phyloP scores from a whole-genome alignment of 2,888 invertebrate genomes.

The Linnaemya tessellans region DNA sequence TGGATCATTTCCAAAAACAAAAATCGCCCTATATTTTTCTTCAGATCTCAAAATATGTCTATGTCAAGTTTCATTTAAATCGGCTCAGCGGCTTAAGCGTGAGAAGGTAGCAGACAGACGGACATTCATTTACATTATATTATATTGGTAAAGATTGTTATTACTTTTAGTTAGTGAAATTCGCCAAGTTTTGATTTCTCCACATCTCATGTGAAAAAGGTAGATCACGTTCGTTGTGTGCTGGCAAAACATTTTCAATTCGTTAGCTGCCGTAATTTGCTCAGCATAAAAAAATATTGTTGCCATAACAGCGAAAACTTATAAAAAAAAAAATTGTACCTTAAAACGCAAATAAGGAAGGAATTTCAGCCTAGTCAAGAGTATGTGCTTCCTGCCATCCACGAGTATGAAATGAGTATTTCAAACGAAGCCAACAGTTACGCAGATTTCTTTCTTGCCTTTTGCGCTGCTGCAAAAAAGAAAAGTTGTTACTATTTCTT shows the following conservation, averaged over 20 bases:
- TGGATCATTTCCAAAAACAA: no score
- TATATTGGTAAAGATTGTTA: no score
- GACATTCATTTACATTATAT: no score
- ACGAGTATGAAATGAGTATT: constrained; percentile 43
- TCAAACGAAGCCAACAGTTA: constrained; percentile 12
- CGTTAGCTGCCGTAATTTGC: not conserved
- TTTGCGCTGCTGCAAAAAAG: no score
- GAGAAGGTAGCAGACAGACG: no score
- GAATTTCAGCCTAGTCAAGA: constrained; percentile 37
- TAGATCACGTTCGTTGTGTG: not conserved
- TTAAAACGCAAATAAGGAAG: constrained; percentile 34
- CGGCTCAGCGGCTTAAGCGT: no score
- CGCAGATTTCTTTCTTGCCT: not conserved
- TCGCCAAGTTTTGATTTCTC: no score
- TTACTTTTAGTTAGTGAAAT: no score
- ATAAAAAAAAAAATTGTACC: constrained; percentile 19
- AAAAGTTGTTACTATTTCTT: constrained; percentile 8
- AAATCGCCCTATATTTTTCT: no score
- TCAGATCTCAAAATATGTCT: no score
- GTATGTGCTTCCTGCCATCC: not conserved
- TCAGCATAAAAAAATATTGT: constrained; percentile 18
- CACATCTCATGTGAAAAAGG: not conserved
- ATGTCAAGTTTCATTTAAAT: no score
- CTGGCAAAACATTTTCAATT: not conserved
- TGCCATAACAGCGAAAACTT: constrained; percentile 31